phyloP scores from a whole-genome alignment of 2,797 vertebrate genomes.

The Emys orbicularis region DNA sequence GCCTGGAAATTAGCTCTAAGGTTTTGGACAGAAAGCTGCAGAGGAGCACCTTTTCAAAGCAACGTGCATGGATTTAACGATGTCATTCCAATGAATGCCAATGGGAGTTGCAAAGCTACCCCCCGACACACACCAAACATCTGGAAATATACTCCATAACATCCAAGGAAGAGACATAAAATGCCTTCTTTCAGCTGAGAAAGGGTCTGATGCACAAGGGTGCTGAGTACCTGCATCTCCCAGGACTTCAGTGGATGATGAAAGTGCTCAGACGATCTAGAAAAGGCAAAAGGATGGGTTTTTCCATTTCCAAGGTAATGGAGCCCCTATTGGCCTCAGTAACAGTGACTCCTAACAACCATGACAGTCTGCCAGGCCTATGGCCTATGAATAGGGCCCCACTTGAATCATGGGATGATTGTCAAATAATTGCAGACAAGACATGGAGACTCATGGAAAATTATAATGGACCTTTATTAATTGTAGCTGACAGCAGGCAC shows the following conservation, averaged over 20 bases:
- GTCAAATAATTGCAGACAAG: too few species aligned
- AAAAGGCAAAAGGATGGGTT: background rate
- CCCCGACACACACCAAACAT: background rate
- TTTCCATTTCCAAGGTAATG: background rate
- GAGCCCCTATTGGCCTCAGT: background rate
- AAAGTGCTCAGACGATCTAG: background rate
- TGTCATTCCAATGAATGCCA: background rate
- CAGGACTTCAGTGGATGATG: background rate
- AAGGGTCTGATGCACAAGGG: accelerated
- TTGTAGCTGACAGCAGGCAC: too few species aligned
- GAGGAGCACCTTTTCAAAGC: background rate
- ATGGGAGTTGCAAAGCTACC: background rate
- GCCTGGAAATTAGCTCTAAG: background rate
- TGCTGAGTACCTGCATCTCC: background rate
- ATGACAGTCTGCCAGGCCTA: accelerated
- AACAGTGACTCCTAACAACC: accelerated
- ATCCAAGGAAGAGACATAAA: background rate
- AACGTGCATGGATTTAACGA: background rate
- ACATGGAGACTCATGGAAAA: too few species aligned
- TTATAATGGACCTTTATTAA: too few species aligned
- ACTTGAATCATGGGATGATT: too few species aligned
- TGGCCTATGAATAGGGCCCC: background rate
- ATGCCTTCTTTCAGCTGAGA: background rate
- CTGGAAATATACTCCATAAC: background rate
- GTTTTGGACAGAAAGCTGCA: background rate